phyloP scores from a whole-genome alignment of 37 sponge, comb jelly and placozoan species.

The Chondrosia reniformis region DNA sequence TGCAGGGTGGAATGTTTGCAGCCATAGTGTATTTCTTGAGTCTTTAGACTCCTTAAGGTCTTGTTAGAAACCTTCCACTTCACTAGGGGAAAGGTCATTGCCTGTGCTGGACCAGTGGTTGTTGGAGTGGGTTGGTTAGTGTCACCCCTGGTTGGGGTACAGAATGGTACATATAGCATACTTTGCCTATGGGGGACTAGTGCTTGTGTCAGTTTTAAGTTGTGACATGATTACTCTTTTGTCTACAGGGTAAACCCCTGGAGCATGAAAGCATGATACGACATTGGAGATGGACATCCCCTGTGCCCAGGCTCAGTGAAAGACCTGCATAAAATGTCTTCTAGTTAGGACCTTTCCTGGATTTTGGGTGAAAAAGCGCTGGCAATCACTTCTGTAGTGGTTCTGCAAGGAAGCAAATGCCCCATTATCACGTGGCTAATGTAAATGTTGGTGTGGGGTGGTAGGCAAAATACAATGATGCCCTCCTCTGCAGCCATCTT shows the following conservation, averaged over 20 bases:
- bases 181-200: neutral
- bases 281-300: neutral
- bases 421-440: neutral
- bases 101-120: neutral
- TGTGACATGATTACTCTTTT: neutral
- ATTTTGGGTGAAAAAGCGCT: neutral
- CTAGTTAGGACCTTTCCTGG: neutral
- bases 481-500: neutral
- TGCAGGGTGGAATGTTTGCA: neutral
- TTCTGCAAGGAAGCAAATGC: neutral
- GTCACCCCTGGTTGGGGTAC: neutral
- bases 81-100: neutral
- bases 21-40: neutral
- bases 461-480: neutral
- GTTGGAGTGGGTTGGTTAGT: neutral
- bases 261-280: neutral
- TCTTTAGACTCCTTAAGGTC: neutral
- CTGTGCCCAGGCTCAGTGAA: neutral
- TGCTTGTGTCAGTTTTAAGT: neutral
- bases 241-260: neutral
- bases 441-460: too few relatives aligned
- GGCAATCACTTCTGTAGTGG: neutral
- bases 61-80: neutral
- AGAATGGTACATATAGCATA: neutral
- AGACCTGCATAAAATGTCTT: neutral